Evolutionary conservation across 2,888 invertebrate species (phyloP), one percentile per base, ranked within the genome.

Genomic region (Drosophila formosana): DNA sequence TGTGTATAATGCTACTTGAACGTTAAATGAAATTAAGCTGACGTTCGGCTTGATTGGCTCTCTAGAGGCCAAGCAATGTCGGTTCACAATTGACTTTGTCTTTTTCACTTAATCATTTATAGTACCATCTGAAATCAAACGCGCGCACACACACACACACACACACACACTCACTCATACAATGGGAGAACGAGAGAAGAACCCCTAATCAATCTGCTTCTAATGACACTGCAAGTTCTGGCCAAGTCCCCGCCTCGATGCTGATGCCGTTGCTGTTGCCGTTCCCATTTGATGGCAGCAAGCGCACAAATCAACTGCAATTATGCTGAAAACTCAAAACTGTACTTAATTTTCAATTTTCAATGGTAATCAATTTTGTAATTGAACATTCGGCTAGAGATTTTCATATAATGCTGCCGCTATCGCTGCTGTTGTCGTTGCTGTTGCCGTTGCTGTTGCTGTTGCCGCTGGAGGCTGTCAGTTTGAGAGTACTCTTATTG

Each of bases 341-440:
- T 85, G 82, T 82, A 82, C 82, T 87, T 87, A 87, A 85, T 84
- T 87, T 80, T 82, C 76, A 80, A 87, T 75, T 80, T 80, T 84
- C 82, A 80, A 78, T 87, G 82, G 87, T 85, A 82, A 85, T 85
- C 87, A 87, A 82, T 85, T 87, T 75, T 72, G 82, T 85, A 85
- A 85, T 85, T 85, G 85, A 87, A 78, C 67, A 76, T 76, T 80
- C 75, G 67, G 66, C 72, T 75, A 69, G 84, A 76, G 75, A 71
- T 69, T 75, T 74, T 58, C 65, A 67, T 64, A 47, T 57, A 37
- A 18, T 50, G 71, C 60, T 69, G 60, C 34, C 43, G 28, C 34
- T 72, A 18, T 18, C 18, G 18, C 18, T 18, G 18, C 18, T 18
- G 18, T 18, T 18, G 18, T 1, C 18, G 1, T 18, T 18, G 18